Conservation (phyloP, 2,797 vertebrate species). For the Oryzias sinensis region DNA sequence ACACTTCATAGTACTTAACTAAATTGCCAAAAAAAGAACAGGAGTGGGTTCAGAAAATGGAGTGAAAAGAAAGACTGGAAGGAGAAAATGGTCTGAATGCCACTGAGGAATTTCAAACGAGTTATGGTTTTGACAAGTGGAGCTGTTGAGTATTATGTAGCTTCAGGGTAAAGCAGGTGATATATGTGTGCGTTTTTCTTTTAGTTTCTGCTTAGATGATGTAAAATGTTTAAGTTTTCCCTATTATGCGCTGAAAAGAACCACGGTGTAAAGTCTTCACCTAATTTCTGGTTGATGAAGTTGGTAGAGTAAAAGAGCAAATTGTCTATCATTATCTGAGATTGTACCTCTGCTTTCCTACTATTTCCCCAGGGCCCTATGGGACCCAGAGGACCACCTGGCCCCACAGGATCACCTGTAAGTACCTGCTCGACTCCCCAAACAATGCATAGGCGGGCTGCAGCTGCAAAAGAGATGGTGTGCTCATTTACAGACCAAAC, state of each 20-base stretch:
- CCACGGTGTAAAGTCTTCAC: neutral
- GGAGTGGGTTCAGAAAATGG: neutral
- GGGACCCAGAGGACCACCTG: conserved; percentile 95
- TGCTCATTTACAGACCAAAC: conserved; percentile 21
- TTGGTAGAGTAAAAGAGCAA: conserved; percentile 1
- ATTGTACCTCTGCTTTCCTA: conserved; percentile 34
- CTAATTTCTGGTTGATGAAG: neutral
- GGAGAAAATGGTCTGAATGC: conserved; percentile 34
- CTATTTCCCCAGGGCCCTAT: conserved; percentile 85
- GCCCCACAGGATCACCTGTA: conserved; percentile 89
- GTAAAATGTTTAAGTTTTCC: conserved; percentile 4
- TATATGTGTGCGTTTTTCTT: conserved; percentile 8
- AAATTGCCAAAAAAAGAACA: conserved; percentile 51
- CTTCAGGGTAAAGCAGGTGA: conserved; percentile 51
- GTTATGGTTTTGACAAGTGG: conserved; percentile 63
- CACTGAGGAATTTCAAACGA: conserved; percentile 60
- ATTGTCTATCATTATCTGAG: conserved; percentile 32
- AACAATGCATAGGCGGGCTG: conserved; percentile 11
- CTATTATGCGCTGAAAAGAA: neutral
- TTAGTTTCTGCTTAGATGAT: conserved; percentile 15
- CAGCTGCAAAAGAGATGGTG: conserved; percentile 33
- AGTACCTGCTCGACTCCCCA: conserved; percentile 68
- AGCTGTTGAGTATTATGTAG: conserved; percentile 44
- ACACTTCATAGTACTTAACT: conserved; percentile 42
- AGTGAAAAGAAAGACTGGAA: conserved; percentile 60